Conservation (phyloP, 2,888 invertebrate species). For the Drosophila mulleri region DNA sequence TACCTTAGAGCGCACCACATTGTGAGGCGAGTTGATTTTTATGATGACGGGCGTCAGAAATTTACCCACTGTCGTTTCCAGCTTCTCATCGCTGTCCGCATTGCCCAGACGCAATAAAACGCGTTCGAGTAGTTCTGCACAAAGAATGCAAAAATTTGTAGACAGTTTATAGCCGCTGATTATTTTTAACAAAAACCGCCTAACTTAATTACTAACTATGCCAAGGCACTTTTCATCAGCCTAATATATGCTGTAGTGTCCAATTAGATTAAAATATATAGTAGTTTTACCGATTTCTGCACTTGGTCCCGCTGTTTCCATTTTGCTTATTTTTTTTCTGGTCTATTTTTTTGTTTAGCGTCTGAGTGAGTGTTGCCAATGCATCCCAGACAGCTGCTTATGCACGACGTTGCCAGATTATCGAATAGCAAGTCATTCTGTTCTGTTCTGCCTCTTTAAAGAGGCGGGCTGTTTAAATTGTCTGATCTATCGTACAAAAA, state of each 20-base stretch:
- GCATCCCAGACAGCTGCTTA: constrained; percentile 42
- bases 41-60: constrained; percentile 95
- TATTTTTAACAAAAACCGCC: not conserved
- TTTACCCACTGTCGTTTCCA: constrained; percentile 91
- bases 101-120: constrained; percentile 95
- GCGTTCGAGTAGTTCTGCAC: constrained; percentile 92
- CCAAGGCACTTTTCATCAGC: not conserved
- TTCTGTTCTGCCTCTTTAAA: constrained; percentile 12
- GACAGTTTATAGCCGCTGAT: not conserved
- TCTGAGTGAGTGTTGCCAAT: constrained; percentile 53
- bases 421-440: constrained; percentile 52
- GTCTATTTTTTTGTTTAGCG: constrained; percentile 46
- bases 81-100: constrained; percentile 94
- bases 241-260: not conserved
- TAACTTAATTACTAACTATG: not conserved
- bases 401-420: constrained; percentile 34
- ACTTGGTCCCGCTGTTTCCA: constrained; percentile 82
- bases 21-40: constrained; percentile 95
- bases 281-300: constrained; percentile 84
- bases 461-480: constrained; percentile 22
- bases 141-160: constrained; percentile 25
- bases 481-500: too few relatives aligned
- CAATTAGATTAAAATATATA: constrained; percentile 12
- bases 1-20: constrained; percentile 91
- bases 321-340: constrained; percentile 69